Conservation (phyloP, 2,113 vertebrate genomes). For the Crotophaga sulcirostris region DNA sequence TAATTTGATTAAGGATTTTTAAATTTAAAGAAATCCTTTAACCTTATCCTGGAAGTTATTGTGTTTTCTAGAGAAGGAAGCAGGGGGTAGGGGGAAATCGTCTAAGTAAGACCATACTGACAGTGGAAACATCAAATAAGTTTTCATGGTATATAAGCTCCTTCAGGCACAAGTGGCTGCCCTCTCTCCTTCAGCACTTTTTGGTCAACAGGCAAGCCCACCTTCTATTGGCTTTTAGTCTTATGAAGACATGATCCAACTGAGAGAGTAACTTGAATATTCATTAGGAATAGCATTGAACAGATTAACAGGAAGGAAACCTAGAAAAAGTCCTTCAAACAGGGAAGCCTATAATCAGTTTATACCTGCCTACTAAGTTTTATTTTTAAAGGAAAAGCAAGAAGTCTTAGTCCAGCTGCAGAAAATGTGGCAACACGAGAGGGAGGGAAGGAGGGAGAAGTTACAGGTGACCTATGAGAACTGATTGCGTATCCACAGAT, state of each 20-base stretch:
- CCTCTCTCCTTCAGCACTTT: neutral
- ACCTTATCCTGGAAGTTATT: neutral
- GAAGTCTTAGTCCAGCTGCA: neutral
- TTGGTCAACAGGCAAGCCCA: neutral
- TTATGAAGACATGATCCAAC: neutral
- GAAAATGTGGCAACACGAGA: neutral
- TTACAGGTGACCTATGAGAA: neutral
- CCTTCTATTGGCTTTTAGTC: neutral
- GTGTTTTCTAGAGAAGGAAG: neutral
- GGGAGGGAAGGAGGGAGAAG: neutral
- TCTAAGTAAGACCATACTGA: neutral
- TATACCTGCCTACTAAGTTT: neutral
- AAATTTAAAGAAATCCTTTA: neutral
- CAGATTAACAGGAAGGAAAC: neutral
- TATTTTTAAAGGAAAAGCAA: neutral
- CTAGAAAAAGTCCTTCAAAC: neutral
- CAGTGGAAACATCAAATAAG: neutral
- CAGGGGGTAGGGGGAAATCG: rapidly evolving
- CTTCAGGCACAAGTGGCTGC: neutral
- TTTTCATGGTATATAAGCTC: neutral
- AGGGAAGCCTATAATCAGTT: neutral
- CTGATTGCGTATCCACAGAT: neutral
- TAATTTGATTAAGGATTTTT: neutral
- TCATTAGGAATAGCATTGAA: neutral
- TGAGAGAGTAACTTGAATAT: neutral